phyloP scores from a whole-genome alignment of 2,797 vertebrate genomes.

The Rhinogobio ventralis region DNA sequence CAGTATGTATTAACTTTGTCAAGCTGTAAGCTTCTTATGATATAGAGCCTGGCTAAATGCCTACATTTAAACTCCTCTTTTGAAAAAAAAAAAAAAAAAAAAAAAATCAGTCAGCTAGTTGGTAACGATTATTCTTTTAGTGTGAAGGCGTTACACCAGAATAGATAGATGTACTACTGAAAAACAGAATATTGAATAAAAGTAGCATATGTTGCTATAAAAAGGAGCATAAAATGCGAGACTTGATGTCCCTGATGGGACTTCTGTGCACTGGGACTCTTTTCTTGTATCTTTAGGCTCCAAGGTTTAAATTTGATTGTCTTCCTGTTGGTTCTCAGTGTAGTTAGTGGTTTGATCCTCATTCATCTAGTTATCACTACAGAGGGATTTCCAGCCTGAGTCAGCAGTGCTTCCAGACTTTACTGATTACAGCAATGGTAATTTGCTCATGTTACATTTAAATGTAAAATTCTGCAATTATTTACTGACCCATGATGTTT shows the following conservation, averaged over 20 bases:
- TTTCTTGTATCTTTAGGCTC: background rate
- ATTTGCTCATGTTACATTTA: background rate
- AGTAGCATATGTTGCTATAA: background rate
- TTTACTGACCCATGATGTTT: background rate
- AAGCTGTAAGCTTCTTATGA: background rate
- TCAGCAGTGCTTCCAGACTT: background rate
- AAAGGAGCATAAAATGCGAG: background rate
- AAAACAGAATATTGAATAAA: background rate
- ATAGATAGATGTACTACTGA: background rate
- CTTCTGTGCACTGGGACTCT: background rate
- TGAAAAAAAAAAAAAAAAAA: background rate
- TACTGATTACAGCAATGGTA: background rate
- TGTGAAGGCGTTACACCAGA: background rate
- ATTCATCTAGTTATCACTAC: slow-evolving; percentile 5
- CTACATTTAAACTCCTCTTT: background rate
- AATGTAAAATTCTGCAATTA: background rate
- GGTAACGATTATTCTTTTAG: background rate
- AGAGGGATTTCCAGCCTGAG: slow-evolving; percentile 8
- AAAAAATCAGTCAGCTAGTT: background rate
- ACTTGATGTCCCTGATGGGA: background rate
- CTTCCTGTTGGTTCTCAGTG: slow-evolving; percentile 11
- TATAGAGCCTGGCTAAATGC: background rate
- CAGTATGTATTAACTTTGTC: background rate
- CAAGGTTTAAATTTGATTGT: slow-evolving; percentile 9
- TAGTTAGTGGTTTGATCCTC: slow-evolving; percentile 8